Base-by-base conservation (phyloP, 2,888 invertebrate genomes). In the Xestobium rufovillosum region DNA sequence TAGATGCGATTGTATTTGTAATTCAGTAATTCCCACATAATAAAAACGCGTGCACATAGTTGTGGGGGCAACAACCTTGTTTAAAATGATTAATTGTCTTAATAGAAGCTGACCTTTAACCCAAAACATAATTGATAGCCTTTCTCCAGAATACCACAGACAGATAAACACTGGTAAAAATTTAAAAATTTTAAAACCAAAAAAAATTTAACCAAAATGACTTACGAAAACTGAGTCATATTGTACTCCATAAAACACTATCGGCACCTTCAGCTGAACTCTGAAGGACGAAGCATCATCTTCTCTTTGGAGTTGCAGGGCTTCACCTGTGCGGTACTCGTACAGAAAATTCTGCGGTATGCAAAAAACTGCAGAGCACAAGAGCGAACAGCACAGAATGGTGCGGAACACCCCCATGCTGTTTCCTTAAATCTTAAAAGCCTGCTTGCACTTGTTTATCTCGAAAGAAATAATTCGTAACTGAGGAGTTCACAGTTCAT, bases 181-280 rank as follows among this genome's bases (percentile, higher is more conserved):
- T 27, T n/a, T n/a, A 6, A 19, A 19, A 19, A 15, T 23, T 9
- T 33, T 32, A 11, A 11, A 3, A 23, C 15, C 33, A 13, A 34
- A 4, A 4, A 3, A 13, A 27, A 14, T 6, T 10, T 27, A 10
- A 6, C n/a, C 12, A 9, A 8, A 27, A 4, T 27, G 55, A 89
- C 91, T 90, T 69, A 94, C 92, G 66, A 74, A 91, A 54, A 92
- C 70, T 19, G 76, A 72, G 37, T 79, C 75, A 63, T 85, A 90
- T 43, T 68, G 67, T 48, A 79, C 78, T 49, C 83, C 84, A 61
- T 80, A 94, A 68, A 89, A 89, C 32, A 75, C 70, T 36, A 94
- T 73, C 2, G 91, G 87, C 23, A 80, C 79, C 53, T 70, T 71
- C 2, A 89, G 70, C 2, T 59, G 56, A 3, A 80, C 66, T 59